phyloP scores from a whole-genome alignment of 2,888 invertebrate genomes.

The Thera obeliscata region DNA sequence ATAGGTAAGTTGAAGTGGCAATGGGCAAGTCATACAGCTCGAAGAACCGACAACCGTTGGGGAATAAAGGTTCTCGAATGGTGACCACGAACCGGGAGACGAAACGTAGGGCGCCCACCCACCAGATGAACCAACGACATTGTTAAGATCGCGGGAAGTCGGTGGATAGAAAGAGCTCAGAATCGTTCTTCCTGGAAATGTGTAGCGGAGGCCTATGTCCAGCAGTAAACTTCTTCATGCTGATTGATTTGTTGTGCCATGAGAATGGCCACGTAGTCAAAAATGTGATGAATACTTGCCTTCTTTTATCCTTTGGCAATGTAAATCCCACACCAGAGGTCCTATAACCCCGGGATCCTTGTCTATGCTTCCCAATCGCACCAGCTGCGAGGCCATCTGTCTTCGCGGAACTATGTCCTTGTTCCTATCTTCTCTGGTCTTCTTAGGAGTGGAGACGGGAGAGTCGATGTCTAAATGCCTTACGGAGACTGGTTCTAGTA shows the following conservation, averaged over 20 bases:
- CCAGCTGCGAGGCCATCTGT: slow-evolving; percentile 79
- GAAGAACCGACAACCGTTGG: no score
- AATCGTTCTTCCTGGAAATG: no score
- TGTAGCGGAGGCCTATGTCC: no score
- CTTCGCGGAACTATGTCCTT: slow-evolving; percentile 67
- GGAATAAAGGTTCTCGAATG: no score
- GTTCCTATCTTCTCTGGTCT: slow-evolving; percentile 41
- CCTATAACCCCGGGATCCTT: slow-evolving; percentile 93
- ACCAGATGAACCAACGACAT: no score
- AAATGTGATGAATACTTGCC: slow-evolving; percentile 55
- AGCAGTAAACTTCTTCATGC: no score
- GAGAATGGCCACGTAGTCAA: not conserved
- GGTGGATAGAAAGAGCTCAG: no score
- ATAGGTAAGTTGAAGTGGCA: no score
- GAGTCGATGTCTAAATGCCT: slow-evolving; percentile 87
- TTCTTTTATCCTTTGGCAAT: slow-evolving; percentile 87
- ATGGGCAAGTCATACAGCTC: no score
- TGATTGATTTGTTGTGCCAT: not conserved
- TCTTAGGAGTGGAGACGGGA: slow-evolving; percentile 60
- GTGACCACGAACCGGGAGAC: no score
- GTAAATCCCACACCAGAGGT: slow-evolving; percentile 92
- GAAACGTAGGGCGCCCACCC: no score
- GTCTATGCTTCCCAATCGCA: slow-evolving; percentile 89
- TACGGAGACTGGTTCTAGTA: slow-evolving; percentile 91
- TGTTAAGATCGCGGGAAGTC: no score